Percentiles rank a stretch among this genome's conserved stretches.
These are phyloP conservation scores for Hylaea fasciaria DNA, from an alignment of 2,888 invertebrate species.

Conservation along the genomic window DNA sequence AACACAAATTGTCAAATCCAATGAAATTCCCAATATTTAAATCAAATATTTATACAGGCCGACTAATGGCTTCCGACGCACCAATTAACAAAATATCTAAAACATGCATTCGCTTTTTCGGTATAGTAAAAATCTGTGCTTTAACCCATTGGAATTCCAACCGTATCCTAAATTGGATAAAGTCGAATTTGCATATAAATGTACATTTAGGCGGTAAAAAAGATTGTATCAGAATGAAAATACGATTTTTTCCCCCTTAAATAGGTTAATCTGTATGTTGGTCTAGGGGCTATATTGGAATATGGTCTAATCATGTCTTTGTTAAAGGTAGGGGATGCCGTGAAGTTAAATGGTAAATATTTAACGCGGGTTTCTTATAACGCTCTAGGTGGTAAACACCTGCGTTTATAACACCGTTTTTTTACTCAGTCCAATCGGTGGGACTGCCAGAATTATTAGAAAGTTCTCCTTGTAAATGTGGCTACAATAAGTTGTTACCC, in stretches of 20 bases:
- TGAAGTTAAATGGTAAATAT: slow-evolving; percentile 11
- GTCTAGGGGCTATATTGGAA: slow-evolving; percentile 39
- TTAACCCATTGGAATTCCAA: slow-evolving; percentile 38
- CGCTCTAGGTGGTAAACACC: slow-evolving; percentile 3
- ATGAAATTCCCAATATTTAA: neutral
- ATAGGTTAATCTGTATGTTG: slow-evolving; percentile 44
- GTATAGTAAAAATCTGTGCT: slow-evolving; percentile 15
- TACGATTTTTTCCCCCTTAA: slow-evolving; percentile 41
- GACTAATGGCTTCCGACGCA: slow-evolving; percentile 44
- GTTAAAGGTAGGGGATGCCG: slow-evolving; percentile 10
- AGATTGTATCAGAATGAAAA: slow-evolving; percentile 49
- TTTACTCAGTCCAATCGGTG: neutral
- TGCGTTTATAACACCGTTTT: neutral
- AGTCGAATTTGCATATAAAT: slow-evolving; percentile 45
- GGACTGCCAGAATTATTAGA: too few relatives aligned
- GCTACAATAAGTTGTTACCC: too few relatives aligned
- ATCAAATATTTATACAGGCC: slow-evolving; percentile 23
- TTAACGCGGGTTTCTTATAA: slow-evolving; percentile 12
- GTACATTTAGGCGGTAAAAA: slow-evolving; percentile 39
- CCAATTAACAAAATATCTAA: slow-evolving; percentile 49
- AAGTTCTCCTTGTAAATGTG: too few relatives aligned
- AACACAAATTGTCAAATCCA: neutral
- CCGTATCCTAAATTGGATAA: slow-evolving; percentile 40
- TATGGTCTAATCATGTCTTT: slow-evolving; percentile 27
- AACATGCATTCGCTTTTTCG: slow-evolving; percentile 32